A percentile compares a stretch with the other conserved stretches of the same genome.
Evolutionary conservation across 2,888 invertebrate species (phyloP).

Genomic region (Harpagoxenus sublaevis): DNA sequence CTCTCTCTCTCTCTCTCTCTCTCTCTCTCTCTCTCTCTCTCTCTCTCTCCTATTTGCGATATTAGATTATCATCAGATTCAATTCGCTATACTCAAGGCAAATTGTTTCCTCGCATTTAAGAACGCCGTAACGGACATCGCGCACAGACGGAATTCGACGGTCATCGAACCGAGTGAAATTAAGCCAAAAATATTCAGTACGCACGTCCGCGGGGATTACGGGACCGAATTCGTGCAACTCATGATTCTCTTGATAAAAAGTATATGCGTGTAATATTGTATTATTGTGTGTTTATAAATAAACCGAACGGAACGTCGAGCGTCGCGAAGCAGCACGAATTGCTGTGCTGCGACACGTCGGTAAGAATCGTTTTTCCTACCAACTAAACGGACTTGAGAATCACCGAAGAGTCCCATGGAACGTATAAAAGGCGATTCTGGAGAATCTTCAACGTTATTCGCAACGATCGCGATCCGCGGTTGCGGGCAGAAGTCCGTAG

Average conservation of each 20-base stretch:
- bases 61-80: background rate
- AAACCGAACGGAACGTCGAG: background rate
- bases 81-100: background rate
- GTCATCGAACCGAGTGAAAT: background rate
- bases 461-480: slow-evolving; percentile 45
- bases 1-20: too few species aligned
- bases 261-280: background rate
- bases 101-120: background rate
- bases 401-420: background rate
- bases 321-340: background rate
- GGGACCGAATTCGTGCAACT: slow-evolving; percentile 30
- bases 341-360: slow-evolving; percentile 8
- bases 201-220: slow-evolving; percentile 6
- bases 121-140: background rate
- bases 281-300: slow-evolving; percentile 24
- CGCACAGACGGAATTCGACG: background rate
- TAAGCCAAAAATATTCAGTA: slow-evolving; percentile 1
- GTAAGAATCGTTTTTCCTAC: background rate
- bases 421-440: background rate
- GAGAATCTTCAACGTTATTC: slow-evolving; percentile 58
- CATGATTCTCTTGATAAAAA: slow-evolving; percentile 28
- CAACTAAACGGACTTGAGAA: background rate
- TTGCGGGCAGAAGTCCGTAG: slow-evolving; percentile 58
- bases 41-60: background rate
- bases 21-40: too few species aligned